phyloP scores from a whole-genome alignment of 2,113 vertebrate species.

The Sinocyclocheilus rhinocerous region DNA sequence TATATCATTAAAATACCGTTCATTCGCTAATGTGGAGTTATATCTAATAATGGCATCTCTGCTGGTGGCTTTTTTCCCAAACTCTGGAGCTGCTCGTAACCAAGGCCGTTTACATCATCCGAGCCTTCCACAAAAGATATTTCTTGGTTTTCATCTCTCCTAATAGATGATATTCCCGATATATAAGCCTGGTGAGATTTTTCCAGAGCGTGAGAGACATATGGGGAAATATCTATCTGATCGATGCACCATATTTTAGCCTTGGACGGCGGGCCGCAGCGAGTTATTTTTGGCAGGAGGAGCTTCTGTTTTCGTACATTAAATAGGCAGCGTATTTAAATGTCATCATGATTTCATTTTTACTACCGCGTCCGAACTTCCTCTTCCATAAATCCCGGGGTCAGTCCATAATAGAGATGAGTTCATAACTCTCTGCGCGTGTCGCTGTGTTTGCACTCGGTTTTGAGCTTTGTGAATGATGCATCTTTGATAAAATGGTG shows the following conservation, averaged over 20 bases:
- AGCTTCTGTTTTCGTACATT: conserved; percentile 65
- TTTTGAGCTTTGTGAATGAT: conserved; percentile 40
- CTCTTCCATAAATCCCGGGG: conserved; percentile 58
- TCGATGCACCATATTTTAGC: conserved; percentile 68
- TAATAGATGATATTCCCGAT: conserved; percentile 53
- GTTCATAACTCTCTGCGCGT: conserved; percentile 69
- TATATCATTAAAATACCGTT: conserved; percentile 68
- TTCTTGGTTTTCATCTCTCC: conserved; percentile 45
- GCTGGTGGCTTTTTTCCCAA: conserved; percentile 42
- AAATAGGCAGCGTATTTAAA: conserved; percentile 72
- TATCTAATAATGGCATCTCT: conserved; percentile 56
- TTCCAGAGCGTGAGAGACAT: conserved; percentile 66
- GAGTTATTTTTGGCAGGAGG: conserved; percentile 69
- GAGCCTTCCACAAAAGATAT: conserved; percentile 17
- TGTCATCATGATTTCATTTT: conserved; percentile 72
- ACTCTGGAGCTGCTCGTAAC: conserved; percentile 19
- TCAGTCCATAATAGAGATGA: conserved; percentile 68
- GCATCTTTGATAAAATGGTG: conserved; percentile 4
- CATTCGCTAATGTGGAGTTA: conserved; percentile 65
- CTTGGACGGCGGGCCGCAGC: conserved; percentile 50
- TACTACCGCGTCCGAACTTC: conserved; percentile 69
- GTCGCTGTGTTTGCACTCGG: conserved; percentile 62
- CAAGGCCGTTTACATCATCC: not conserved
- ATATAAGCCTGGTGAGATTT: conserved; percentile 63
- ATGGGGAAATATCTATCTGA: conserved; percentile 67